Percentiles rank a stretch among this genome's conserved stretches.
Evolutionary conservation across 2,888 invertebrate genomes (phyloP).

Genomic region (Agrochola lota): DNA sequence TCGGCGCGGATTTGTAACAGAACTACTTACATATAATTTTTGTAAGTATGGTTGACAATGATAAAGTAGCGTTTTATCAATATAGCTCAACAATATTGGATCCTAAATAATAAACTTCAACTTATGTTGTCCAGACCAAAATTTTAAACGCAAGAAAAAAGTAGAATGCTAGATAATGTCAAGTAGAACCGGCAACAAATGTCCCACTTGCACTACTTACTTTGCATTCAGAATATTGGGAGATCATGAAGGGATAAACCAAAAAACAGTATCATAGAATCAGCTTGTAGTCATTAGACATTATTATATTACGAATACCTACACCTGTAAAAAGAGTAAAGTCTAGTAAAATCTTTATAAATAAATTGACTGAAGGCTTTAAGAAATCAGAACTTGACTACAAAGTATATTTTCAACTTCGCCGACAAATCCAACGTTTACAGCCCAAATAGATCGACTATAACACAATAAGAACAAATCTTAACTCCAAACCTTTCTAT

Average conservation of each 20-base stretch:
- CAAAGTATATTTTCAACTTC: background rate
- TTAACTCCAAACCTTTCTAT: constrained; percentile 39
- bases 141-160: background rate
- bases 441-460: constrained; percentile 13
- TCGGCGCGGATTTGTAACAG: background rate
- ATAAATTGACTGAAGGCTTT: background rate
- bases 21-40: background rate
- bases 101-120: background rate
- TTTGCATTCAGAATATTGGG: background rate
- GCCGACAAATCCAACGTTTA: background rate
- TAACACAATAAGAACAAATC: constrained; percentile 48
- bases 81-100: background rate
- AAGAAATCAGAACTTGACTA: background rate
- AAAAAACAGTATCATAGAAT: background rate
- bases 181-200: background rate
- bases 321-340: background rate
- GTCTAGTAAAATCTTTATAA: background rate
- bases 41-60: background rate
- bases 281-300: background rate
- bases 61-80: background rate
- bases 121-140: background rate
- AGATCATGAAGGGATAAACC: background rate
- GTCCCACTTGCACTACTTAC: background rate
- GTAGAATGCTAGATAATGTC: background rate
- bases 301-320: background rate